Evolutionary conservation across 2,113 vertebrate species (phyloP), one percentile per base, ranked within the genome.

Genomic region (Anoplopoma fimbria): DNA sequence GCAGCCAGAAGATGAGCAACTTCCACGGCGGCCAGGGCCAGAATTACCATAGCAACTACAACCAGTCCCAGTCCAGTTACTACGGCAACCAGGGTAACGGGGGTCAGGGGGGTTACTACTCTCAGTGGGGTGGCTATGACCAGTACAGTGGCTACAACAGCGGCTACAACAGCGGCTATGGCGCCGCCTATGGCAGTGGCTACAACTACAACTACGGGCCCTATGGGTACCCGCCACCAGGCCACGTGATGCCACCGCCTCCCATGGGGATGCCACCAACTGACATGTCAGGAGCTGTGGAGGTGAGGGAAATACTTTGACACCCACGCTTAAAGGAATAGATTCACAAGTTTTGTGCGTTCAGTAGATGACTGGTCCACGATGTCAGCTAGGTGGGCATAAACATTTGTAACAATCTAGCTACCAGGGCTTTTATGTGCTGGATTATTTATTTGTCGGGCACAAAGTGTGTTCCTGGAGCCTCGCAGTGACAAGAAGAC

Each of bases 41-140:
- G 88, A 96, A 88, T 17, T 95, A 95, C 82, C 88, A 95, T 83
- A 87, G 85, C 86, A 95, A 58, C 89, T 95, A 95, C 87, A 94
- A 81, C 70, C 95, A 94, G 73, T 83, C 95, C 34, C 94, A 93
- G 85, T 65, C 91, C 2, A 69, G 49, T 53, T 96, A 97, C 88
- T 97, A 96, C 0, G 95, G 73, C 92, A 95, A 38, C 86, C 88
- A 95, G 0, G 67, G 70, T 0, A 77, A 73, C 2, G 88, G 69
- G 1, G 71, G 8, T 60, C 91, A 88, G 71, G 89, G 76, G 19
- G 88, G 92, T 1, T 93, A 90, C 87, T 97, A 95, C 53, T 88
- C 96, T 1, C 96, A 96, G 87, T 97, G 96, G 96, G 94, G 93
- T 0, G 93, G 92, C 25, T 96, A 96, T 9, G 95, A 96, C 81